Percentiles rank a stretch among this genome's conserved stretches.
Conservation (phyloP, 2,888 invertebrate species). For the Cynaeus angustus region DNA sequence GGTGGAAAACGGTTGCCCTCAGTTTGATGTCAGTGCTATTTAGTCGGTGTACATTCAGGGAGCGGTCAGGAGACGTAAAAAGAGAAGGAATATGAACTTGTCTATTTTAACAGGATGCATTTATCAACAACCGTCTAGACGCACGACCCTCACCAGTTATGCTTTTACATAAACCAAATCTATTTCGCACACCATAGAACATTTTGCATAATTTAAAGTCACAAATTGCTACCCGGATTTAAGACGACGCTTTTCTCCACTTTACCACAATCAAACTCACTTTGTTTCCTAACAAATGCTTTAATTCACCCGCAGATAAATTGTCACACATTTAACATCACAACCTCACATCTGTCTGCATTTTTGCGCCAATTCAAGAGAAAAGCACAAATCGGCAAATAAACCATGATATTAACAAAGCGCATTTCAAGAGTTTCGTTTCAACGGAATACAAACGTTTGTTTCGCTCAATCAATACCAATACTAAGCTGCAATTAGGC, state of each 20-base stretch:
- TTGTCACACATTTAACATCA: slow-evolving; percentile 21
- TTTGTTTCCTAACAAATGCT: slow-evolving; percentile 44
- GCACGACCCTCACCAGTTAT: slow-evolving; percentile 44
- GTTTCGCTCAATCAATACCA: not conserved
- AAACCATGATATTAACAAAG: not conserved
- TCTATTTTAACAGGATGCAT: slow-evolving; percentile 64
- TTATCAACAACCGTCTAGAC: slow-evolving; percentile 65
- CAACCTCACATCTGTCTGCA: slow-evolving; percentile 3
- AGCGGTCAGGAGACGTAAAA: slow-evolving; percentile 32
- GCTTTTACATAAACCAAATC: slow-evolving; percentile 58
- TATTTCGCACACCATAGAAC: slow-evolving; percentile 60
- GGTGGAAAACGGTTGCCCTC: slow-evolving; percentile 56
- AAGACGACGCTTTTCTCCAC: slow-evolving; percentile 54
- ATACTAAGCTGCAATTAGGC: not conserved
- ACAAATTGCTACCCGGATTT: slow-evolving; percentile 57
- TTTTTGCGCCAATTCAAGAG: slow-evolving; percentile 9
- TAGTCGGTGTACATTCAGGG: slow-evolving; percentile 50
- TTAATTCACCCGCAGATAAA: slow-evolving; percentile 26
- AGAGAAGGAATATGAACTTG: slow-evolving; percentile 61
- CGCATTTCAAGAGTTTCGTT: not conserved
- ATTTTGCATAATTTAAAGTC: slow-evolving; percentile 57
- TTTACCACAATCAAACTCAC: slow-evolving; percentile 53
- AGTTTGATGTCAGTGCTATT: slow-evolving; percentile 57
- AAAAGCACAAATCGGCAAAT: slow-evolving; percentile 2
- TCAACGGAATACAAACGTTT: not conserved